Evolutionary conservation across 2,888 invertebrate species (phyloP), one percentile per base, ranked within the genome.

Genomic region (Agrochola lota): DNA sequence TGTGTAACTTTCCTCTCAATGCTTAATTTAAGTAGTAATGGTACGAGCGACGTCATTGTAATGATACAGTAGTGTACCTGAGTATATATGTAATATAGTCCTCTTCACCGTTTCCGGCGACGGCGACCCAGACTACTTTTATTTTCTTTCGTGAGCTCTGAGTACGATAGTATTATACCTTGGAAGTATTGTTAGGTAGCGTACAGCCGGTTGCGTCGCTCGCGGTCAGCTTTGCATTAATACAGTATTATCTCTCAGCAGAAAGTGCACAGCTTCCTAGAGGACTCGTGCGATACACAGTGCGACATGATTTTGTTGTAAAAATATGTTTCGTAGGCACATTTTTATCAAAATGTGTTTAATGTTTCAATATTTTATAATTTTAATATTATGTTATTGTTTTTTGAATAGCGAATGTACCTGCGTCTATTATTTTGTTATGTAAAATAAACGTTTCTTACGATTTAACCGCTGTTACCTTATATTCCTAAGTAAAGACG

Each of bases 361-460:
- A 72, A 75, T 72, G 59, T 80, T 68, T 81, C 59, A 60, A 46
- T 63, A 74, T 57, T 62, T 62, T 35, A 12, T 63, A 26, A 46
- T 20, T 71, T 74, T 71, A 64, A 5, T 15, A 62, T 63, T 64
- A 43, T 55, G 72, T 84, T 73, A 60, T 72, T 73, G 7, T 40
- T 40, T 82, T 71, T 73, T 72, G 43, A 74, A 60, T 68, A 74
- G 35, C 35, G 17, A 79, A n/a, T 63, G 62, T 72, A 74, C 72
- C 69, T 80, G 69, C 77, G 74, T 75, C 80, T 80, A 75, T 76
- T 68, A 49, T 71, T 73, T 81, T 78, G 23, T 84, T 74, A 64
- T 68, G 55, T 78, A 59, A 75, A 86, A 80, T 85, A 85, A 87
- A 86, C 46, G 69, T 78, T 78, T 87, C 62, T 70, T 64, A 78